These are phyloP conservation scores for Patella pellucida DNA, from an alignment of 2,888 invertebrate genomes.

Conservation along the genomic window DNA sequence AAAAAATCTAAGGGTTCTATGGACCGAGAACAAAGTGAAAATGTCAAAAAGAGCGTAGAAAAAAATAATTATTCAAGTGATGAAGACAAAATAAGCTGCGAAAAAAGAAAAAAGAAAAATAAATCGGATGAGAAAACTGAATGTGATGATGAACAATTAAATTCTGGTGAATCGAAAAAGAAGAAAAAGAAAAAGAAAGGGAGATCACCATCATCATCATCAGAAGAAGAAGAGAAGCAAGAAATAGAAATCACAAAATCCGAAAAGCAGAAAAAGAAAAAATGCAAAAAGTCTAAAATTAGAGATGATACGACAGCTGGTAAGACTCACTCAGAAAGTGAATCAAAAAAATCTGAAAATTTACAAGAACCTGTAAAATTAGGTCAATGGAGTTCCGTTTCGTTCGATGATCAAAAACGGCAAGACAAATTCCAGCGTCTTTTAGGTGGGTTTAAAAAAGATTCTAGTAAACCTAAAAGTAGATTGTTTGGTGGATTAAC, in stretches of 20 bases:
- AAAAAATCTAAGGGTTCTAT: constrained; percentile 29
- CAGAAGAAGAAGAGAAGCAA: constrained; percentile 6
- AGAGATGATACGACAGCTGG: neutral
- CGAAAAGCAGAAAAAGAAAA: constrained; percentile 25
- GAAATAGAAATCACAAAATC: neutral
- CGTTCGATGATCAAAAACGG: constrained; percentile 40
- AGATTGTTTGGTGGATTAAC: constrained; percentile 17
- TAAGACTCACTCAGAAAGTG: neutral
- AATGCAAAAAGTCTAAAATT: constrained; percentile 10
- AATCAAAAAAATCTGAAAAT: neutral
- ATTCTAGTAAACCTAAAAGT: constrained; percentile 3
- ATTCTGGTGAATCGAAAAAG: neutral
- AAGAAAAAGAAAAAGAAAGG: constrained; percentile 13
- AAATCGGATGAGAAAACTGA: neutral
- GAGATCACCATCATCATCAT: neutral
- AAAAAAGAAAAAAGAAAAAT: constrained; percentile 22
- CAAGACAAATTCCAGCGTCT: constrained; percentile 53
- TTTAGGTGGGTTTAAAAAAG: constrained; percentile 52
- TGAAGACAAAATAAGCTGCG: constrained; percentile 5
- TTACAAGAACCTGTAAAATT: neutral
- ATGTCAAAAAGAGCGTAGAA: neutral
- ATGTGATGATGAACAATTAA: constrained; percentile 1
- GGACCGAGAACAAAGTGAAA: constrained; percentile 9
- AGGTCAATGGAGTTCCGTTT: constrained; percentile 52
- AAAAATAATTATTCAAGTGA: neutral